Conservation (phyloP, 2,888 invertebrate species). For the Pecten maximus region DNA sequence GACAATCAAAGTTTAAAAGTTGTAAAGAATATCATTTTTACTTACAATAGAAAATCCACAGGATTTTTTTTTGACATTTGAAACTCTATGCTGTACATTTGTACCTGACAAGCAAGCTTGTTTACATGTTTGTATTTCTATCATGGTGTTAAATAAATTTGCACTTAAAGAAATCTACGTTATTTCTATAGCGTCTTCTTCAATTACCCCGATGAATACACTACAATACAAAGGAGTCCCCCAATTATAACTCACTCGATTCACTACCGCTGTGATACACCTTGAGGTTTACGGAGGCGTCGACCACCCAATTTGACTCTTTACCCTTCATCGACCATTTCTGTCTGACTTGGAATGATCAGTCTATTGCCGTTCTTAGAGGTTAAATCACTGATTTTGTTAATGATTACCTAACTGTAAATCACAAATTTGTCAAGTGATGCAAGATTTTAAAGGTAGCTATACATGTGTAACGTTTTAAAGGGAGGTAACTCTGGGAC, state of each 20-base stretch:
- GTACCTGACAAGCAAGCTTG: not conserved
- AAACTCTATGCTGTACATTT: not conserved
- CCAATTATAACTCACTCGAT: not conserved
- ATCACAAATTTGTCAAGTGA: not conserved
- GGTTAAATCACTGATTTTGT: not conserved
- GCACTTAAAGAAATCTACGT: not conserved
- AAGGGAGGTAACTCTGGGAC: slow-evolving; percentile 13
- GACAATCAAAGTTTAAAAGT: not conserved
- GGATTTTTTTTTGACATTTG: not conserved
- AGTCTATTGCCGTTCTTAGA: not conserved
- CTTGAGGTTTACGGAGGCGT: not conserved
- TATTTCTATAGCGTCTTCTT: not conserved
- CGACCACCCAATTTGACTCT: not conserved
- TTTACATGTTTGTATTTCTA: not conserved
- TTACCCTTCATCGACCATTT: not conserved
- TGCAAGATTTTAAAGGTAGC: not conserved
- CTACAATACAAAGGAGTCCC: not conserved
- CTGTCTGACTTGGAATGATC: not conserved
- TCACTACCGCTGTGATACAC: not conserved
- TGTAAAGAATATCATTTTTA: not conserved
- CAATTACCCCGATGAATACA: not conserved
- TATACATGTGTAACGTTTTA: not conserved
- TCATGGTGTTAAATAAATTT: not conserved
- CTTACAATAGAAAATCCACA: not conserved
- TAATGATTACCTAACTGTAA: not conserved